Base-by-base conservation (phyloP, 2,888 invertebrate genomes). In the Hartigia nigra region DNA sequence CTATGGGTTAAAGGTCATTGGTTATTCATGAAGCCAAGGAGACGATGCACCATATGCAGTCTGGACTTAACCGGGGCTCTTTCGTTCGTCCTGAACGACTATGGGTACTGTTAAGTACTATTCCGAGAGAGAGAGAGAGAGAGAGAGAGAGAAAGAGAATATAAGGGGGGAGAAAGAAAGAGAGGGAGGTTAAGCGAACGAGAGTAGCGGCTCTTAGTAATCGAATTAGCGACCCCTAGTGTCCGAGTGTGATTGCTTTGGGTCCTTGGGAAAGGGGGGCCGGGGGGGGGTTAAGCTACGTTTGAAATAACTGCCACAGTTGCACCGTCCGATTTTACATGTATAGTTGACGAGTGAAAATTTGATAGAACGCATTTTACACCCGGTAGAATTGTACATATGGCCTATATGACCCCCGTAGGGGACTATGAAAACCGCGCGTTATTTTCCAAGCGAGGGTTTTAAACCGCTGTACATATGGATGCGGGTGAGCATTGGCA, bases 221-320 rank as follows among this genome's bases (percentile, higher is more conserved):
- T 90, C 89, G 89, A 90, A 90, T 90, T 90, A 90, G 87, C 85
- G 85, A 85, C 88, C 90, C 90, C 88, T 88, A 86, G 86, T 87
- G 88, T 88, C 86, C 89, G 87, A 89, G 88, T 90, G 90, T 89
- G 90, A 90, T 90, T 90, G 90, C 90, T 86, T 78, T 86, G 85
- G 86, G 82, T 86, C 82, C 82, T 87, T n/a, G n/a, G n/a, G n/a
- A n/a, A 84, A 77, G 74, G 78, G 70, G 77, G 79, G 76, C 70
- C 55, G 79, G n/a, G n/a, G 74, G 74, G 69, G 77, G 69, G 34
- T 72, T 34, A 72, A 72, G 72, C 72, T 31, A 31, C 72, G 72
- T 72, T 72, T 31, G 31, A 32, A 12, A 4, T 70, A n/a, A 69
- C 70, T 37, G 69, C 34, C 12, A 36, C 36, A 23, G 39, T 70